Evolutionary conservation across 2,888 invertebrate species (phyloP), one percentile per base, ranked within the genome.

Genomic region (Caenorhabditis sulstoni): DNA sequence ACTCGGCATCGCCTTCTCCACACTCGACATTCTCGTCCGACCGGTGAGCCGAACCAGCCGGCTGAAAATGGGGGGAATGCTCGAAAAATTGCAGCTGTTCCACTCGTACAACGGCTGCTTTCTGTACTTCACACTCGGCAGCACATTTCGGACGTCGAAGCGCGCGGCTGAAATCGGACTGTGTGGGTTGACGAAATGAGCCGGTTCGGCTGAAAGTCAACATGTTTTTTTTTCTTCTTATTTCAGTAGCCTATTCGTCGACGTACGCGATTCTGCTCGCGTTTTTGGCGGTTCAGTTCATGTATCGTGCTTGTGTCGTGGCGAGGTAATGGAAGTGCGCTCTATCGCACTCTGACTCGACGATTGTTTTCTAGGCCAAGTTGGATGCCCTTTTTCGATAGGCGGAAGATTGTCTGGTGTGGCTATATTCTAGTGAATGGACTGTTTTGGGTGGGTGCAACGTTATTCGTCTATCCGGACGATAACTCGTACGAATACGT

Each of bases 91-190:
- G 14, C 57, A 66, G 66, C 39, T 71, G 37, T 62, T 71, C 37
- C 71, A 71, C 39, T 71, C 71, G 1, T 71, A 57, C 41, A 71
- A 71, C 12, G 62, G 71, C 0, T 71, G 62, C 45, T 53, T 62
- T 12, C 20, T 71, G 7, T 71, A 41, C 16, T 71, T 71, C 47
- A 62, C 62, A 29, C 47, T 71, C n/a, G 57, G 57, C 11, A 55
- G 71, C 23, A 9, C 22, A 2, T 62, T 71, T 41, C 39, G 41
- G 0, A 22, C 35, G 1, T 62, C 55, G 1, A 68, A 68, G 14
- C 16, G 8, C 1, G 11, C 37, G 0, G 0, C 67, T 2, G 67
- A 68, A 16, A 7, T 29, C 11, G 16, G 20, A 9, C 20, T 65
- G 1, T 41, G 65, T 65, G 35, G 29, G 35, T 47, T 4, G 41